Evolutionary conservation across 1,140 invertebrate genomes (phyloP).

Genomic region (Drosophila bocqueti): DNA sequence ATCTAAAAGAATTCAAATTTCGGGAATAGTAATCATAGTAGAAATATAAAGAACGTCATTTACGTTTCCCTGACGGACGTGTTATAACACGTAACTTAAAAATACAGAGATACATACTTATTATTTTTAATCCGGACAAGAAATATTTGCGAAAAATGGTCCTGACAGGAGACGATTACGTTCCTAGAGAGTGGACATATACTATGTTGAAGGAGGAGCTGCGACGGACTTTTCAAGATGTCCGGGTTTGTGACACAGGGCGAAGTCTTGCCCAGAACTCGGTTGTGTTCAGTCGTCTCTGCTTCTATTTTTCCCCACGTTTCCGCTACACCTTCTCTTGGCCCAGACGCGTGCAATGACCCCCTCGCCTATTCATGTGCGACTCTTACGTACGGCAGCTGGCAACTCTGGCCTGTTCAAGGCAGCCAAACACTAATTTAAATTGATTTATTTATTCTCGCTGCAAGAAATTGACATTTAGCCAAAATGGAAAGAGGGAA

Average conservation of each 20-base stretch:
- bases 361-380: constrained; percentile 3
- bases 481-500: constrained; percentile 45
- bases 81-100: not conserved
- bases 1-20: not conserved
- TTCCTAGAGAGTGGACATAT: constrained; percentile 19
- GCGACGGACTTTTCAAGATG: not conserved
- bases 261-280: not conserved
- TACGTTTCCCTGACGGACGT: not conserved
- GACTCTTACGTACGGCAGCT: constrained; percentile 25
- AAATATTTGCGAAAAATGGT: constrained; percentile 8
- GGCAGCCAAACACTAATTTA: constrained; percentile 48
- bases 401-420: constrained; percentile 26
- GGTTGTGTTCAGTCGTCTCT: not conserved
- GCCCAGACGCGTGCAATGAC: constrained; percentile 37
- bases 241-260: not conserved
- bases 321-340: constrained; percentile 1
- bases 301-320: constrained; percentile 1
- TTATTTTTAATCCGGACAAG: not conserved
- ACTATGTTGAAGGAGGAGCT: constrained; percentile 14
- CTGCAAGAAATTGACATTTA: constrained; percentile 62
- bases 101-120: not conserved
- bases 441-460: constrained; percentile 40
- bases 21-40: not conserved
- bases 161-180: not conserved
- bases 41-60: not conserved